These are phyloP conservation scores for Achlya flavicornis DNA, from an alignment of 2,888 invertebrate species.

Conservation along the genomic window DNA sequence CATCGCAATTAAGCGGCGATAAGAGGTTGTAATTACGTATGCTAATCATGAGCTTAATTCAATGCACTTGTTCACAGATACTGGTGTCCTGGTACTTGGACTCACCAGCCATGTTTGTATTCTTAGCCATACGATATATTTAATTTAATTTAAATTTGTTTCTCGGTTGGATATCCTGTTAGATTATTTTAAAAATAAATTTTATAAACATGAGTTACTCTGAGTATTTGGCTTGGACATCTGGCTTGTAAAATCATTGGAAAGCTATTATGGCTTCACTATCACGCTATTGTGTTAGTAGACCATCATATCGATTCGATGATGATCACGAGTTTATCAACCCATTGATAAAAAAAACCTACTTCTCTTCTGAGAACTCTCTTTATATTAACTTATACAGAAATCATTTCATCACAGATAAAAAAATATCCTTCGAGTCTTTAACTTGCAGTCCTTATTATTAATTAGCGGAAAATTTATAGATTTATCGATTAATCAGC, in stretches of 20 bases:
- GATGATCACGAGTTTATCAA: too few species aligned
- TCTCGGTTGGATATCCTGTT: conserved; percentile 21
- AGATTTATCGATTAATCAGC: conserved; percentile 4
- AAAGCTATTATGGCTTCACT: too few species aligned
- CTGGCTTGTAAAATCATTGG: too few species aligned
- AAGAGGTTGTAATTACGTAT: conserved; percentile 80
- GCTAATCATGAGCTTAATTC: conserved; percentile 77
- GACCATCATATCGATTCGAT: too few species aligned
- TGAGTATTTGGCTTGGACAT: background rate
- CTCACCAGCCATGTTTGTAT: conserved; percentile 46
- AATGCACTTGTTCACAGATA: conserved; percentile 52
- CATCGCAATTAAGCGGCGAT: conserved; percentile 78
- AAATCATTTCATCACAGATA: too few species aligned
- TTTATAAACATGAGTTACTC: background rate
- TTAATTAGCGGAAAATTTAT: background rate
- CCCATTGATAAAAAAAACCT: too few species aligned
- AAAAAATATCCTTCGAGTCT: too few species aligned
- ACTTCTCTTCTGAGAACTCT: too few species aligned
- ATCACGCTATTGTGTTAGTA: too few species aligned
- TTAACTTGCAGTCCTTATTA: background rate
- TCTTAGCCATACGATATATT: conserved; percentile 55
- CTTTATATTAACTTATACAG: too few species aligned
- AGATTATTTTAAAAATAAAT: conserved; percentile 12
- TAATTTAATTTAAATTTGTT: conserved; percentile 45
- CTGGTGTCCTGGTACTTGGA: conserved; percentile 34